A percentile compares a stretch with the other conserved stretches of the same genome.
These are phyloP conservation scores for Pseudoatta argentina DNA, from an alignment of 1,140 invertebrate species.

Conservation along the genomic window DNA sequence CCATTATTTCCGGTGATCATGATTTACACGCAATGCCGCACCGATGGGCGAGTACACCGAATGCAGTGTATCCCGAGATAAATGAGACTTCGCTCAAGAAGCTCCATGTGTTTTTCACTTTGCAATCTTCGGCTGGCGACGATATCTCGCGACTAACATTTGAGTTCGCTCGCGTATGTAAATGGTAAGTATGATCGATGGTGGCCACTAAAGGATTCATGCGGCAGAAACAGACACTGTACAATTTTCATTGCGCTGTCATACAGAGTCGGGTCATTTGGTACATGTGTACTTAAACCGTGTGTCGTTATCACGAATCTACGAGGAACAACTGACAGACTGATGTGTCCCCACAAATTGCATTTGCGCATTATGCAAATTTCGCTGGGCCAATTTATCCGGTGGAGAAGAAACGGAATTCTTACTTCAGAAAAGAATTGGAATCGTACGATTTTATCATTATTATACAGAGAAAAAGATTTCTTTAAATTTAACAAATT, in stretches of 20 bases:
- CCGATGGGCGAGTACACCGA: constrained; percentile 67
- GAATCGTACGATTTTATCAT: too few relatives aligned
- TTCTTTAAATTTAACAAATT: too few relatives aligned
- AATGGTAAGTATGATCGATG: constrained; percentile 62
- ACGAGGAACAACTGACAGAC: constrained; percentile 3
- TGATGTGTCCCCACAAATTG: constrained; percentile 5
- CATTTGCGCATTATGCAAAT: constrained; percentile 31
- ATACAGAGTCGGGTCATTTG: constrained; percentile 21
- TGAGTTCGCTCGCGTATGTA: constrained; percentile 39
- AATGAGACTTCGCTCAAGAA: constrained; percentile 65
- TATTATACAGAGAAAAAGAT: too few relatives aligned
- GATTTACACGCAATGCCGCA: constrained; percentile 69
- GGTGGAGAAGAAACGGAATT: background rate
- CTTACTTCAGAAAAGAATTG: too few relatives aligned
- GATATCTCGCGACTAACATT: constrained; percentile 53
- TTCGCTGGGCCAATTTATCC: background rate
- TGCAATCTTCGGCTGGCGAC: constrained; percentile 31
- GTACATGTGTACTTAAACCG: constrained; percentile 34
- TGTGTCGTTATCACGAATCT: constrained; percentile 4
- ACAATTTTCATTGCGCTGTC: constrained; percentile 47
- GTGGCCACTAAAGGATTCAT: constrained; percentile 31
- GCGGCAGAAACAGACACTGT: constrained; percentile 43
- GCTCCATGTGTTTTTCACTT: constrained; percentile 43
- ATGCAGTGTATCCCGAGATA: constrained; percentile 61
- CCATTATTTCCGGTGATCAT: constrained; percentile 74